Evolutionary conservation across 2,888 invertebrate genomes (phyloP).

Genomic region (Thymelicus lineola): DNA sequence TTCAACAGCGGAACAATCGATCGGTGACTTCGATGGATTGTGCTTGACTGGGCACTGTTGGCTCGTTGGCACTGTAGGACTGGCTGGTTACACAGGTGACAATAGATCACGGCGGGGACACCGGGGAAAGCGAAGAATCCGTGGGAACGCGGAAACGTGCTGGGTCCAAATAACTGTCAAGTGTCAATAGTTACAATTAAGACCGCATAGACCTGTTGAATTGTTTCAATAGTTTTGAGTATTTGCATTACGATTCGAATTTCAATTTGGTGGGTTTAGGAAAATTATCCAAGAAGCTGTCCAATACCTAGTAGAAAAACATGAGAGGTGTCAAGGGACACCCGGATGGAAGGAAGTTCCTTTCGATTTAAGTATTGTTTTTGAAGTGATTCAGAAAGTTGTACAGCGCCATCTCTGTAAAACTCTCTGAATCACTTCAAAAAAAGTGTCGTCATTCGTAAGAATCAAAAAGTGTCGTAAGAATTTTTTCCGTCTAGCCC

Average conservation of each 20-base stretch:
- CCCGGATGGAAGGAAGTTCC: too few species aligned
- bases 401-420: too few species aligned
- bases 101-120: conserved; percentile 40
- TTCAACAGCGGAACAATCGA: conserved; percentile 59
- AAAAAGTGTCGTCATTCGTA: too few species aligned
- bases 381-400: too few species aligned
- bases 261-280: too few species aligned
- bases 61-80: conserved; percentile 18
- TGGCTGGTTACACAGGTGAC: conserved; percentile 1
- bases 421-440: too few species aligned
- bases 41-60: conserved; percentile 59
- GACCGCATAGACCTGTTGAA: conserved; percentile 19
- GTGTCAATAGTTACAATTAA: conserved; percentile 28
- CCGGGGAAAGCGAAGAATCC: conserved; percentile 50
- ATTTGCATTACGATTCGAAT: background rate
- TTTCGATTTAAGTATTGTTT: too few species aligned
- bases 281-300: background rate
- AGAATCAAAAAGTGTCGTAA: too few species aligned
- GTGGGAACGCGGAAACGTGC: conserved; percentile 60
- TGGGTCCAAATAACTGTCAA: conserved; percentile 42
- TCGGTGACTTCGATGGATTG: conserved; percentile 51
- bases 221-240: background rate
- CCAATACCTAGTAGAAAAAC: background rate
- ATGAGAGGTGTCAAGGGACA: too few species aligned
- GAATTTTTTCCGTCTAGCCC: too few species aligned